Evolutionary conservation across 2,797 vertebrate genomes (phyloP).

Genomic region (Aselliscus stoliczkanus): DNA sequence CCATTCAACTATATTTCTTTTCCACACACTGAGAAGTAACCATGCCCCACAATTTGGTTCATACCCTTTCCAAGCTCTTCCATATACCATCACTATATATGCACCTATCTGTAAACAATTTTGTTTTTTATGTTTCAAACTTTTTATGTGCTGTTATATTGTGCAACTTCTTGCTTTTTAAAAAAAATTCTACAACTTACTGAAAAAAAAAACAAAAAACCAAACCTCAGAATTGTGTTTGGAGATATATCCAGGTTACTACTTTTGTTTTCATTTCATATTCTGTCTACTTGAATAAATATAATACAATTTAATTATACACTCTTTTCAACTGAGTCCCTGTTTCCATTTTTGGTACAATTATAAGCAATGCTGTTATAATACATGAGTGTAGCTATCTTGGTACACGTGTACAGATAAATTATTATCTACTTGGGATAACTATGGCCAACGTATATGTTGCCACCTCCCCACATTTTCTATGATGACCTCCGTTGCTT

Average conservation of each 20-base stretch:
- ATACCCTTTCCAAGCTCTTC: neutral
- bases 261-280: slow-evolving; percentile 27
- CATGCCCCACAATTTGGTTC: neutral
- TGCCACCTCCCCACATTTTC: neutral
- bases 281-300: neutral
- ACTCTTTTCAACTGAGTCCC: neutral
- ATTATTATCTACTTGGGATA: neutral
- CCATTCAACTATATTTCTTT: neutral
- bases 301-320: neutral
- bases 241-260: neutral
- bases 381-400: neutral
- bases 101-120: neutral
- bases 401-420: neutral
- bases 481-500: neutral
- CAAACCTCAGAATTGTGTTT: neutral
- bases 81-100: neutral
- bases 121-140: neutral
- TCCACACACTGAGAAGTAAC: neutral
- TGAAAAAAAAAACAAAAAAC: neutral
- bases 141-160: neutral
- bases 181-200: neutral
- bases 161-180: neutral
- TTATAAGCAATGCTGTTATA: neutral
- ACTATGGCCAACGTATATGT: neutral
- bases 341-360: neutral